These are phyloP conservation scores for Saccopteryx bilineata DNA, from an alignment of 2,113 vertebrate genomes.

Conservation along the genomic window DNA sequence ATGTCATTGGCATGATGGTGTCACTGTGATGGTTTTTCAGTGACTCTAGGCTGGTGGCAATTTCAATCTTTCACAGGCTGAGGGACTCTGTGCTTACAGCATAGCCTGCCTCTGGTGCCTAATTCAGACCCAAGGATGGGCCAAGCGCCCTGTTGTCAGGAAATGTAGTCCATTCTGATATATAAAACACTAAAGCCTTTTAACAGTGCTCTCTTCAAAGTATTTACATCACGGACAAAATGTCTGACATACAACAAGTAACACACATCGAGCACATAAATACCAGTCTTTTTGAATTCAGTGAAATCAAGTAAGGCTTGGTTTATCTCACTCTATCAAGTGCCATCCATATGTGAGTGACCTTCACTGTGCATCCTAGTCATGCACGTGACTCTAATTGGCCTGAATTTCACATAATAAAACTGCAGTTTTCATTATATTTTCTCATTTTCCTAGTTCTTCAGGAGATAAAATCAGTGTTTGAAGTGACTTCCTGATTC, in stretches of 20 bases:
- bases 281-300: not conserved
- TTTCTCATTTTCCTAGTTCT: slow-evolving; percentile 45
- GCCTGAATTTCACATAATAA: not conserved
- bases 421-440: slow-evolving; percentile 3
- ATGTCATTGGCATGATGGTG: not conserved
- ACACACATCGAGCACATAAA: not conserved
- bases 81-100: not conserved
- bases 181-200: not conserved
- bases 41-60: not conserved
- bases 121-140: not conserved
- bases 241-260: not conserved
- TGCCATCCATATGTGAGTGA: fast-evolving
- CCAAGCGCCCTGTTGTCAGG: not conserved
- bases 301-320: not conserved
- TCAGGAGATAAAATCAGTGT: fast-evolving
- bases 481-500: not conserved
- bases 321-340: too few species aligned
- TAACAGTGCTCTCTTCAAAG: not conserved
- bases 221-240: not conserved
- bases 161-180: not conserved
- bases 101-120: not conserved
- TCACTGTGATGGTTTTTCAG: not conserved
- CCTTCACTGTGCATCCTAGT: not conserved
- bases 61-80: not conserved
- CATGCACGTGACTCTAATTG: not conserved